A percentile compares a stretch with the other conserved stretches of the same genome.
Conservation (phyloP, 2,888 invertebrate genomes). For the Odontocolon sp. region DNA sequence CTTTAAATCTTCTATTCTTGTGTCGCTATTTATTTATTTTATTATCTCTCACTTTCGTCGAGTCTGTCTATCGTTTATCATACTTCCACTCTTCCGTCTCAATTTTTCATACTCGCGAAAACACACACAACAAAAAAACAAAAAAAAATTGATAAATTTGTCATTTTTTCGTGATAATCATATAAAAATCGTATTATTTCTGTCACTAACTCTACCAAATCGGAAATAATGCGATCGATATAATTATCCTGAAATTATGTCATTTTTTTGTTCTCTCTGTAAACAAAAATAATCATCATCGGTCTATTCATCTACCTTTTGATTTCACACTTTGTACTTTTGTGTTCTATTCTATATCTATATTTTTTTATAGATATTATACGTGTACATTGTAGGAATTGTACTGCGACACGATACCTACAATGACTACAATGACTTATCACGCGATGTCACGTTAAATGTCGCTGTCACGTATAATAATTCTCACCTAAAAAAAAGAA, state of each 20-base stretch:
- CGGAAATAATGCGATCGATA: too few species aligned
- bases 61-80: slow-evolving; percentile 15
- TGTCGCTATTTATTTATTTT: slow-evolving; percentile 35
- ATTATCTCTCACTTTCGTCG: slow-evolving; percentile 18
- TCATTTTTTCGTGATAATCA: too few species aligned
- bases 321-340: slow-evolving; percentile 1
- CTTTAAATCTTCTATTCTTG: slow-evolving; percentile 36
- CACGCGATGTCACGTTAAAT: slow-evolving; percentile 18
- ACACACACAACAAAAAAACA: background rate
- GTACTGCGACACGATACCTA: slow-evolving; percentile 55
- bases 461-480: slow-evolving; percentile 6
- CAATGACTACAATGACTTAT: slow-evolving; percentile 21
- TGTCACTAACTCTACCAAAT: too few species aligned
- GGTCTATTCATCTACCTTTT: background rate
- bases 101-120: background rate
- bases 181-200: too few species aligned
- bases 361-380: slow-evolving; percentile 17
- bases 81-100: slow-evolving; percentile 15
- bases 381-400: slow-evolving; percentile 44
- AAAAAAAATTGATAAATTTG: too few species aligned
- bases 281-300: too few species aligned
- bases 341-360: slow-evolving; percentile 36
- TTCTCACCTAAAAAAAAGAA: slow-evolving; percentile 7
- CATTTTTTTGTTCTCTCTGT: too few species aligned
- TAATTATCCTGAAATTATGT: too few species aligned